Percentiles rank a stretch among this genome's conserved stretches.
Evolutionary conservation across 2,888 invertebrate species (phyloP).

Genomic region (Prenolepis imparis): DNA sequence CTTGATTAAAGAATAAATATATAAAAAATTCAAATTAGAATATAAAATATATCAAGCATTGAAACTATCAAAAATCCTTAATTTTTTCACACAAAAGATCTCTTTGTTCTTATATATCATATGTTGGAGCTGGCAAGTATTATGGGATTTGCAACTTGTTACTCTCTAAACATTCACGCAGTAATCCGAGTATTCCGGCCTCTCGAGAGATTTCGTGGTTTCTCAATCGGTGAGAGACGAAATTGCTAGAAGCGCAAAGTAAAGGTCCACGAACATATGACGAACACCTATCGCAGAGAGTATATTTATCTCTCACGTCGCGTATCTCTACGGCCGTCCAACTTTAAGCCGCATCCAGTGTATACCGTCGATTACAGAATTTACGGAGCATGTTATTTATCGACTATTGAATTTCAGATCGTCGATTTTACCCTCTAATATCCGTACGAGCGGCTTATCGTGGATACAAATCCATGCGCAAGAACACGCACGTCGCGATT

Average conservation of each 20-base stretch:
- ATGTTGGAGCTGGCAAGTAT: background rate
- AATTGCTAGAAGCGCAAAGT: constrained; percentile 64
- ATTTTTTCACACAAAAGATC: background rate
- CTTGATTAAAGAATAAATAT: background rate
- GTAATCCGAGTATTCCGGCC: background rate
- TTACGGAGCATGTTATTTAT: constrained; percentile 80
- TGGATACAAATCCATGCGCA: constrained; percentile 77
- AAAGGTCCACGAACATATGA: constrained; percentile 58
- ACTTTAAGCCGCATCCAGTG: constrained; percentile 73
- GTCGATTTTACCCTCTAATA: constrained; percentile 79
- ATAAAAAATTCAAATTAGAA: background rate
- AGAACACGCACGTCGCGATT: constrained; percentile 76
- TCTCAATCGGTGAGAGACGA: constrained; percentile 12
- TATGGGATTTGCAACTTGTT: background rate
- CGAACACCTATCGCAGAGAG: constrained; percentile 56
- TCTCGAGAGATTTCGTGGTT: background rate
- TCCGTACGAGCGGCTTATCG: constrained; percentile 76
- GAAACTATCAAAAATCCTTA: background rate
- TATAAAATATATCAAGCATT: background rate
- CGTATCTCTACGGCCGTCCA: constrained; percentile 35
- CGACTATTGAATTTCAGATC: constrained; percentile 82
- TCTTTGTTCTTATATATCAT: background rate
- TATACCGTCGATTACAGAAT: constrained; percentile 78
- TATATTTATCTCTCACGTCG: constrained; percentile 66
- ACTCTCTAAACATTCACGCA: background rate